Evolutionary conservation across 2,113 vertebrate genomes (phyloP).

Genomic region (Ceratotherium simum): DNA sequence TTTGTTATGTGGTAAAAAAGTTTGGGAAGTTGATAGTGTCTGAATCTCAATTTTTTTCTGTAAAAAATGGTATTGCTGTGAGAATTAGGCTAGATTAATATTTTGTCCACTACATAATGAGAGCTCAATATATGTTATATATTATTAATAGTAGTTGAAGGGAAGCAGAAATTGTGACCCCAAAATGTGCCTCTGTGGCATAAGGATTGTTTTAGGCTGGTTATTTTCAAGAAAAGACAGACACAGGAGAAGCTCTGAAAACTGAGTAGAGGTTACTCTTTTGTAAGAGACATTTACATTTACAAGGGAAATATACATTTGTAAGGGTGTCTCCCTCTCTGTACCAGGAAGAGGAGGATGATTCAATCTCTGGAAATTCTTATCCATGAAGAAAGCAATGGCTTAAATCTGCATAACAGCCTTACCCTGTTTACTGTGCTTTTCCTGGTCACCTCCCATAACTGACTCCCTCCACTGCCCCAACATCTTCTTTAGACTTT

Average conservation of each 20-base stretch:
- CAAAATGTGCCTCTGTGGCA: not conserved
- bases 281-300: not conserved
- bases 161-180: not conserved
- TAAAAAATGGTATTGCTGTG: not conserved
- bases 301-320: not conserved
- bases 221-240: not conserved
- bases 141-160: not conserved
- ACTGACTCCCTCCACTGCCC: not conserved
- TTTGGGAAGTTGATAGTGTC: not conserved
- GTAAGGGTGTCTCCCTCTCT: not conserved
- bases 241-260: not conserved
- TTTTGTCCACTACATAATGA: not conserved
- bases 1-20: not conserved
- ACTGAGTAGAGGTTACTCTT: not conserved
- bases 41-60: not conserved
- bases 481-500: not conserved
- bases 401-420: not conserved
- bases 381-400: not conserved
- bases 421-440: not conserved
- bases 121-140: not conserved
- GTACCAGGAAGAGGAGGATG: not conserved
- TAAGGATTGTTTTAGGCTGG: not conserved
- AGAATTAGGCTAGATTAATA: not conserved
- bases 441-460: not conserved
- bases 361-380: not conserved